Conservation (phyloP, 1,140 invertebrate species). For the Phenacoccus solenopsis region DNA sequence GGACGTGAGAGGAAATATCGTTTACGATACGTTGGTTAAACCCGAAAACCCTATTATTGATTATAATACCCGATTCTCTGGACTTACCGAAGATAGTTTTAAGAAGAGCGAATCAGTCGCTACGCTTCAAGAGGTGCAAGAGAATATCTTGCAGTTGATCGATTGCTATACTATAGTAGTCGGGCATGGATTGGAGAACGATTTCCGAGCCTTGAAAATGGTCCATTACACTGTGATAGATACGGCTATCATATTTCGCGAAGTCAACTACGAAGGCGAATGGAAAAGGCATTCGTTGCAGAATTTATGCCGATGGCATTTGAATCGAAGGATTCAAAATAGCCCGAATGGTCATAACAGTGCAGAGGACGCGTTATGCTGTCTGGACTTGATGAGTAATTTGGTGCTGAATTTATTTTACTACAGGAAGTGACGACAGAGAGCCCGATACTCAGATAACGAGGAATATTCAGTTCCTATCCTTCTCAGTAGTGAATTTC, state of each 20-base stretch:
- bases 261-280: conserved; percentile 62
- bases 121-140: conserved; percentile 65
- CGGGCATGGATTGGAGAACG: conserved; percentile 90
- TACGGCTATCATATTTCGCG: conserved; percentile 59
- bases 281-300: conserved; percentile 67
- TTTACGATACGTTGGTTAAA: conserved; percentile 69
- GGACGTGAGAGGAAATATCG: conserved; percentile 47
- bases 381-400: conserved; percentile 54
- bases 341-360: conserved; percentile 56
- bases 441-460: neutral
- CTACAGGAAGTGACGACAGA: neutral
- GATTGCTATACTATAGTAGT: conserved; percentile 75
- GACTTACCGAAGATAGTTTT: conserved; percentile 58
- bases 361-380: conserved; percentile 71
- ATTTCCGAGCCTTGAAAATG: conserved; percentile 70
- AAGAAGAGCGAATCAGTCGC: conserved; percentile 41
- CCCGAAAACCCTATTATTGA: conserved; percentile 66
- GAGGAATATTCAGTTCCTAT: neutral
- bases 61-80: conserved; percentile 76
- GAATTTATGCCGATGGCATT: conserved; percentile 49
- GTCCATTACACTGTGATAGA: conserved; percentile 78
- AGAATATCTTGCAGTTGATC: conserved; percentile 64
- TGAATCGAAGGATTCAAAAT: conserved; percentile 66
- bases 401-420: neutral
- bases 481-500: no score